Evolutionary conservation across 2,888 invertebrate genomes (phyloP), one percentile per base, ranked within the genome.

Genomic region (Syritta pipiens): DNA sequence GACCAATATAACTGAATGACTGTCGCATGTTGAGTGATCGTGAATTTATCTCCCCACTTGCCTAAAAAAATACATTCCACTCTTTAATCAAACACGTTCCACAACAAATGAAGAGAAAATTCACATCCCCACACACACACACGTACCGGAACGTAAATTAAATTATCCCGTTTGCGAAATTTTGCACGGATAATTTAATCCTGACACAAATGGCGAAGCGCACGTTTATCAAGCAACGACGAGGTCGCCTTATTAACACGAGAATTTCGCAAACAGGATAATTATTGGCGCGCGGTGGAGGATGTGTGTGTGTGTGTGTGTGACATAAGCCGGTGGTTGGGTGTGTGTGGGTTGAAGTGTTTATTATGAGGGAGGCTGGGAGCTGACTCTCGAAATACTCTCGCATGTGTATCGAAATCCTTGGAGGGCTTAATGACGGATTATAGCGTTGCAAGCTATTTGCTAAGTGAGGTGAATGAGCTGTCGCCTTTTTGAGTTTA

Each of bases 121-220:
- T 32, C 32, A 32, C 32, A 32, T 2, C 37, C 37, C 17, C 17
- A 7, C 30, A 30, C 71, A 59, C 69, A 76, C 63, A 46, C 63
- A 17, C 57, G 44, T 4, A 20, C 75, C n/a, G n/a, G n/a, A n/a
- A n/a, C n/a, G n/a, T n/a, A 68, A 75, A 77, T 77, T 77, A 77
- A 77, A 77, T 69, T 63, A 71, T 71, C 63, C 76, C 71, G 65
- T 59, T 77, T n/a, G n/a, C 63, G 63, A 77, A 77, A 71, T n/a
- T n/a, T 77, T 68, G 79, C 79, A 74, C 49, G 74, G 74, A 79
- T 79, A 79, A 79, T 79, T 79, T 79, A 79, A 79, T 79, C 79
- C 79, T 44, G 62, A 37, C 57, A 57, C 63, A 68, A 79, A 60
- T 74, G 79, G 74, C 57, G 67, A 35, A 67, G 74, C 53, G 44